Base-by-base conservation (phyloP, 1,140 invertebrate genomes). In the Drosophila athabasca region DNA sequence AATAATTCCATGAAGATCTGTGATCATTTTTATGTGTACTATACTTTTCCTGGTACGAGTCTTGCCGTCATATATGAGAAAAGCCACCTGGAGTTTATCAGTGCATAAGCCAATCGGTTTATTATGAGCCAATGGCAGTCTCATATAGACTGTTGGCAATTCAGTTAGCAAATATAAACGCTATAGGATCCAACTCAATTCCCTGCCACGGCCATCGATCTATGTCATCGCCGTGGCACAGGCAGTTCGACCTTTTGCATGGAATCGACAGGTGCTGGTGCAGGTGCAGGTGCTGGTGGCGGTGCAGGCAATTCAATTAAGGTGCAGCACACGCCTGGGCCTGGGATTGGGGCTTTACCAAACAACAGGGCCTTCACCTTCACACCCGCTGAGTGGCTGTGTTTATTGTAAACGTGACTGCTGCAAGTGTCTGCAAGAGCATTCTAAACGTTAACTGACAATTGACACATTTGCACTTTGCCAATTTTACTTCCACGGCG, bases 391-490 rank as follows among this genome's bases (percentile, higher is more conserved):
- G 60, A 50, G 54, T 69, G 62, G 44, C 52, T 58, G 55, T 79
- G 77, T 79, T 79, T 79, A 79, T 79, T 79, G 76, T 79, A 73
- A 79, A 79, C 76, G 76, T 79, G 76, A 79, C 70, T 79, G 77
- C 70, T 61, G 76, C 76, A 69, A 73, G 51, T 69, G 67, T 53
- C 50, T 79, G 76, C 54, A 74, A 39, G 35, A 39, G 35, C 72
- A 79, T 84, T 79, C 74, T 79, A 76, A 69, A 79, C 70, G 75
- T 76, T 82, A 83, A 82, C 83, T 76, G 75, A 71, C 78, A 77
- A 87, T 87, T 87, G 82, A 78, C 82, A 87, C 82, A 87, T 87
- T 87, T 87, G 75, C 82, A 87, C 82, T 88, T 82, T 79, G 62
- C 65, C 82, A 62, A 78, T 77, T 79, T 73, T 62, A 66, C 76